Evolutionary conservation across 1,140 invertebrate genomes (phyloP), one percentile per base, ranked within the genome.

Genomic region (Euura saliciscinereae): DNA sequence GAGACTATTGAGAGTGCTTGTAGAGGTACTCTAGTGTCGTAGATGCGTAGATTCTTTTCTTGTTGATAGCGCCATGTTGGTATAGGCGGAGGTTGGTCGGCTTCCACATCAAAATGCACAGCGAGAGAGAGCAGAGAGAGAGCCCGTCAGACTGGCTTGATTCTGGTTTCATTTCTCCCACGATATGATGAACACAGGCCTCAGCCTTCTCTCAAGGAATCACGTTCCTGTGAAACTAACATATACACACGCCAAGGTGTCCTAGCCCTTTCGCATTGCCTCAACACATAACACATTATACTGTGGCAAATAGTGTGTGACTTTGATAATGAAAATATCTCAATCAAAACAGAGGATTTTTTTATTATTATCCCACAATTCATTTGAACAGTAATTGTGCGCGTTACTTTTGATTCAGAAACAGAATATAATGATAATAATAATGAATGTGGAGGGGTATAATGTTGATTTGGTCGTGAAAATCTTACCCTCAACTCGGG

Each of bases 151-250:
- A 74, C 68, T 71, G 77, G 74, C 73, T 28, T 28, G 28, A 28
- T 28, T 28, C 28, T 28, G 71, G 76, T 77, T 78, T 79, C 77
- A 79, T 78, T 79, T 80, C 76, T 74, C 78, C 74, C 68, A 76
- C 82, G 78, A 77, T 76, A 77, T 80, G 79, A 79, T 78, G 28
- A 80, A 78, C 76, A 77, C 79, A 83, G 83, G 80, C 83, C 78
- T 85, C 85, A 82, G 82, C 83, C 80, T 82, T 83, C 79, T 81
- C 81, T 79, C 78, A 78, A 76, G 71, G 77, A 77, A 82, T 79
- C 78, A 79, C 71, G 78, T 79, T 86, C 86, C 86, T 88, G 86
- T 87, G 86, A 88, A 88, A 88, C 86, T 88, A 87, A 88, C 83
- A 87, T 81, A 88, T 88, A 87, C 86, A 87, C 86, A 86, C 86